Evolutionary conservation across 1,140 invertebrate genomes (phyloP).

Genomic region (Periplaneta americana): DNA sequence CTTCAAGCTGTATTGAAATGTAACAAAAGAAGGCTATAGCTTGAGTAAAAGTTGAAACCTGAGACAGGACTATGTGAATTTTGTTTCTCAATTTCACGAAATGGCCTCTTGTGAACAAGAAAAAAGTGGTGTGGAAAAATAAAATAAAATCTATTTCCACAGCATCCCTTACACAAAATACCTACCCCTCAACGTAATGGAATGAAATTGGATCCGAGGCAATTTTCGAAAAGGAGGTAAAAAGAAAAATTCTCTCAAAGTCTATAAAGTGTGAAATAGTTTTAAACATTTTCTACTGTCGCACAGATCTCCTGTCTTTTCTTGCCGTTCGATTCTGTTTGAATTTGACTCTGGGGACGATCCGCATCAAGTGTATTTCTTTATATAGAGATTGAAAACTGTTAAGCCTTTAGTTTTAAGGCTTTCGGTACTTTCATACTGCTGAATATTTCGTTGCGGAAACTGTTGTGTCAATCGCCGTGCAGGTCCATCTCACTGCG

Average conservation of each 20-base stretch:
- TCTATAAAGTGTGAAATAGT: neutral
- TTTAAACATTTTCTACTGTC: neutral
- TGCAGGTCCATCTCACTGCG: too few relatives aligned
- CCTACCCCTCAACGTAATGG: neutral
- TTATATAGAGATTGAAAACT: neutral
- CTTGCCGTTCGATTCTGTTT: neutral
- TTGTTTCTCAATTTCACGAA: neutral
- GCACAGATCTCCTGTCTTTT: neutral
- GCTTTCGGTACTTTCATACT: neutral
- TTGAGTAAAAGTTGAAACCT: neutral
- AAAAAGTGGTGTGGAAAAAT: too few relatives aligned
- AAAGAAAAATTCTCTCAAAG: neutral
- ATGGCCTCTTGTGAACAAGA: neutral
- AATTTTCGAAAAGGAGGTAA: neutral
- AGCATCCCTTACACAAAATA: neutral
- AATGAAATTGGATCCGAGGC: neutral
- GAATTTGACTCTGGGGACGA: neutral
- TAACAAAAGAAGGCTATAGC: too few relatives aligned
- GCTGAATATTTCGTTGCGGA: neutral
- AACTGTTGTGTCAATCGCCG: neutral
- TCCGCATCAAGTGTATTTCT: neutral
- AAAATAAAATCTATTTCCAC: neutral
- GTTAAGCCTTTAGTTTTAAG: neutral
- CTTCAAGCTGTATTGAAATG: neutral
- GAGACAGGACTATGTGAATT: neutral